phyloP scores from a whole-genome alignment of 2,797 vertebrate genomes.

The Catharus ustulatus region DNA sequence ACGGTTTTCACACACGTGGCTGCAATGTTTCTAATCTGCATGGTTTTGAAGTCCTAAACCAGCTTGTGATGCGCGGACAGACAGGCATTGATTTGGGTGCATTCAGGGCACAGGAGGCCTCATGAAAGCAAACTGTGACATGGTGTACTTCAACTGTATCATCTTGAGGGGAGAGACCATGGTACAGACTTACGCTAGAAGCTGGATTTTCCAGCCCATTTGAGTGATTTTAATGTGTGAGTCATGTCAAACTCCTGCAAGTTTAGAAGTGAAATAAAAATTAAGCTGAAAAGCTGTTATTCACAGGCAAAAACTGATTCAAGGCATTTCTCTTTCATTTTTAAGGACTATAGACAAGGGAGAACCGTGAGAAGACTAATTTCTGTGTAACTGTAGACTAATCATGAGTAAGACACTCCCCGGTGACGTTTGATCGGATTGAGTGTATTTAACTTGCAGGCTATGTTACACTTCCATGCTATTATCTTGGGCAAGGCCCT shows the following conservation, averaged over 20 bases:
- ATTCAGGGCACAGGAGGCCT: background rate
- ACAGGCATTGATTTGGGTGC: background rate
- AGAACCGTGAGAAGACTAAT: background rate
- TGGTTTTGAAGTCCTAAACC: background rate
- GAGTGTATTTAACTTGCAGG: slow-evolving; percentile 36
- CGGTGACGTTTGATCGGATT: background rate
- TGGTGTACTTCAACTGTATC: background rate
- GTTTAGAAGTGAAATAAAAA: background rate
- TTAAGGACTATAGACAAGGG: background rate
- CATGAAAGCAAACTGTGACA: background rate
- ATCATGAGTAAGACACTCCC: background rate
- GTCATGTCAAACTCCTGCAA: background rate
- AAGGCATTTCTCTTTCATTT: background rate
- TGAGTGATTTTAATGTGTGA: background rate
- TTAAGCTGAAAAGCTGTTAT: background rate
- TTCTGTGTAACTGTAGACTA: background rate
- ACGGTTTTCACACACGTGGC: background rate
- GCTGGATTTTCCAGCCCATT: background rate
- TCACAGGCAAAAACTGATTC: background rate
- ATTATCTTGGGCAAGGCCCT: background rate
- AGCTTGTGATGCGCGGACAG: background rate
- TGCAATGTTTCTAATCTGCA: fast-evolving
- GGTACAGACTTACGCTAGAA: background rate
- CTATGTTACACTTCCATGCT: background rate
- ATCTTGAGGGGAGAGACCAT: background rate